A percentile compares a stretch with the other conserved stretches of the same genome.
Evolutionary conservation across 2,113 vertebrate species (phyloP).

Genomic region (Dipodomys merriami): DNA sequence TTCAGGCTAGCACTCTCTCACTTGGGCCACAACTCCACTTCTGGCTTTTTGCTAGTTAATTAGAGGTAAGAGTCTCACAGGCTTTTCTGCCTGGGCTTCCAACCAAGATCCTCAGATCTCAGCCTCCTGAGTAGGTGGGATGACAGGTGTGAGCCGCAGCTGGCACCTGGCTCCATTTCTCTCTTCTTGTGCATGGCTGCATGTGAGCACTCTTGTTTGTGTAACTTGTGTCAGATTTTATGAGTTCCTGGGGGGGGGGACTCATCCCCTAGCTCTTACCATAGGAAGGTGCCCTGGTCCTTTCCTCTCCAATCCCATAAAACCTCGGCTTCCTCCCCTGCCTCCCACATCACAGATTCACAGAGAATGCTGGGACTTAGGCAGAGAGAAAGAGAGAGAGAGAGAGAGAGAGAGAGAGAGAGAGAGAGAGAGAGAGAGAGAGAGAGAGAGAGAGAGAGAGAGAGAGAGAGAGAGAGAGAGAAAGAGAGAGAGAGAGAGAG

Average conservation of each 20-base stretch:
- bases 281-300: background rate
- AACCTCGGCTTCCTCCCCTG: background rate
- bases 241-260: background rate
- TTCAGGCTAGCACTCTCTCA: too few species aligned
- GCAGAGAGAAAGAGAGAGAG: background rate
- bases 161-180: too few species aligned
- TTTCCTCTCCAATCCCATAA: background rate
- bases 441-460: background rate
- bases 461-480: background rate
- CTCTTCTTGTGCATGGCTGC: background rate
- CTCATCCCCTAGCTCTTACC: background rate
- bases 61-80: too few species aligned
- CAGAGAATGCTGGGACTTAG: background rate
- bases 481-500: too few species aligned
- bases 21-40: too few species aligned
- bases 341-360: rapidly evolving
- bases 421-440: background rate
- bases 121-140: too few species aligned
- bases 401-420: too few species aligned
- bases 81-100: too few species aligned
- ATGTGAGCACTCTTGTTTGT: rapidly evolving
- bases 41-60: too few species aligned
- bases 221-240: background rate
- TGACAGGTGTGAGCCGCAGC: too few species aligned
- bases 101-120: too few species aligned